Conservation (phyloP, 2,888 invertebrate genomes). For the Chloromyia formosa region DNA sequence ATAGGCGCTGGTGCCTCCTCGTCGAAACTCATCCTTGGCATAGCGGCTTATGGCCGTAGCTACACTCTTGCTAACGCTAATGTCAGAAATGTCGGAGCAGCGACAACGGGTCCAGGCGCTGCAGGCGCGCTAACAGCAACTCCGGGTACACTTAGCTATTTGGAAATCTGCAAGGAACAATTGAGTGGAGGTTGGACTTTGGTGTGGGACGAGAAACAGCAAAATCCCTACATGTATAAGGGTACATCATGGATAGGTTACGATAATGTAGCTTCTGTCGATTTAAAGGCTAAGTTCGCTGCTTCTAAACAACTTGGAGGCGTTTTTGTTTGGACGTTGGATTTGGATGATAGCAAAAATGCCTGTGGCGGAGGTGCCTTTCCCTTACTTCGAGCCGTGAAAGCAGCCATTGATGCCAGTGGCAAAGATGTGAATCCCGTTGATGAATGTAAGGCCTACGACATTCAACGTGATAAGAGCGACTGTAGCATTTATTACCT, state of each 20-base stretch:
- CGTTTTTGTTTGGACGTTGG: slow-evolving; percentile 71
- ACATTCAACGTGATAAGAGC: neutral
- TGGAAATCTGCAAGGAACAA: slow-evolving; percentile 59
- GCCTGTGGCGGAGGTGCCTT: slow-evolving; percentile 64
- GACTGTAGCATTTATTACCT: slow-evolving; percentile 27
- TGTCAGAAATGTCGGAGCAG: slow-evolving; percentile 64
- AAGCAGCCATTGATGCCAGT: slow-evolving; percentile 48
- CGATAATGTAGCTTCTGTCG: slow-evolving; percentile 59
- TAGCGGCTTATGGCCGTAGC: slow-evolving; percentile 62
- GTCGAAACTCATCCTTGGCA: slow-evolving; percentile 62
- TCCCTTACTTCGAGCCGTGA: slow-evolving; percentile 65
- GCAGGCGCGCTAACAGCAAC: slow-evolving; percentile 66
- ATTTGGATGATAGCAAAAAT: slow-evolving; percentile 69
- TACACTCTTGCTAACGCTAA: slow-evolving; percentile 61
- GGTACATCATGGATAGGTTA: slow-evolving; percentile 64
- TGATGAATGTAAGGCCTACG: neutral
- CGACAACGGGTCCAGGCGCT: slow-evolving; percentile 61
- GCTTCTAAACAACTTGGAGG: slow-evolving; percentile 65
- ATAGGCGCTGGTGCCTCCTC: slow-evolving; percentile 58
- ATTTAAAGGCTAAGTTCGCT: slow-evolving; percentile 58
- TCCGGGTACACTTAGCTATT: slow-evolving; percentile 67
- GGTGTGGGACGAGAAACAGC: slow-evolving; percentile 55
- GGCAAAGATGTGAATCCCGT: neutral
- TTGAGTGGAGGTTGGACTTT: slow-evolving; percentile 56
- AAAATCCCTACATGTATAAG: slow-evolving; percentile 60